Percentiles rank a stretch among this genome's conserved stretches.
These are phyloP conservation scores for Eueremaeus valkanovi DNA, from an alignment of 2,888 invertebrate genomes.

Conservation along the genomic window DNA sequence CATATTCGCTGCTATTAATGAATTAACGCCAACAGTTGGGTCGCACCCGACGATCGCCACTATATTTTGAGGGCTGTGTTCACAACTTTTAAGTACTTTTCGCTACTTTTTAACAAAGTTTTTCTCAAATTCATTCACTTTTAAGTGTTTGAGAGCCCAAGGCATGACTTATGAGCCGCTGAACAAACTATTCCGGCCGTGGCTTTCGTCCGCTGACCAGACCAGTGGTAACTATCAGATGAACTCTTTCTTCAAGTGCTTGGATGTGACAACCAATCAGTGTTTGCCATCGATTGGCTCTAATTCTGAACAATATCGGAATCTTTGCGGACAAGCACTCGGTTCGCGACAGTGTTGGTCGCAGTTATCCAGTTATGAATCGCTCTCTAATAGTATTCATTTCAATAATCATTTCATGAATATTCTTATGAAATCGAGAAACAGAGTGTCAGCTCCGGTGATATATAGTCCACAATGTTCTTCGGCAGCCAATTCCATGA, in stretches of 20 bases:
- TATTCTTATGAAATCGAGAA: not conserved
- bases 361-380: not conserved
- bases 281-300: not conserved
- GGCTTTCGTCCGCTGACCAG: not conserved
- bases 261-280: not conserved
- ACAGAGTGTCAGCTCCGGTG: no score
- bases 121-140: not conserved
- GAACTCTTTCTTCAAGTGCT: not conserved
- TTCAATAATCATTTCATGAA: not conserved
- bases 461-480: not conserved
- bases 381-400: not conserved
- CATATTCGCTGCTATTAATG: not conserved
- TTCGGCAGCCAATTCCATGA: not conserved
- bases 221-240: not conserved
- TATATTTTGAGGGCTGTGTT: not conserved
- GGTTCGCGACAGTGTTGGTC: not conserved
- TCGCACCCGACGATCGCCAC: conserved; percentile 11
- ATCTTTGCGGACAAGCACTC: not conserved
- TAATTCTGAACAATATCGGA: not conserved
- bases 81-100: not conserved
- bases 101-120: not conserved
- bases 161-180: conserved; percentile 14
- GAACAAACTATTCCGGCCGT: conserved; percentile 27
- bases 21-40: not conserved
- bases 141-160: no score